Evolutionary conservation across 2,797 vertebrate species (phyloP).

Genomic region (Squalus acanthias): DNA sequence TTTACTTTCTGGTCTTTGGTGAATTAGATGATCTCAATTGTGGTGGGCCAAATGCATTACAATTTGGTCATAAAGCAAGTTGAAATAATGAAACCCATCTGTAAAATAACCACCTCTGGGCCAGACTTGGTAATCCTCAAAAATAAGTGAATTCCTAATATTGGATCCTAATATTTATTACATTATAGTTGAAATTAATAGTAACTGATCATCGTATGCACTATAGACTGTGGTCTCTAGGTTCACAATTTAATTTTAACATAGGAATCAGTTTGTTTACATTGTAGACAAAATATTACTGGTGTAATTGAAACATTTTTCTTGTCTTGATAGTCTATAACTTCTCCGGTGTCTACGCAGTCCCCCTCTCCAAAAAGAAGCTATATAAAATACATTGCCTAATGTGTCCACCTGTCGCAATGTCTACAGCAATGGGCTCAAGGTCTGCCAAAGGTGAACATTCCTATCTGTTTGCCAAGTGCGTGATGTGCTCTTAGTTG

Average conservation of each 20-base stretch:
- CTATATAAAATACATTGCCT: background rate
- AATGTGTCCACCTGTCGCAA: background rate
- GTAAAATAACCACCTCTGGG: background rate
- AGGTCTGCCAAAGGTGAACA: conserved; percentile 36
- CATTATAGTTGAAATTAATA: background rate
- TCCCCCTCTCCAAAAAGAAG: background rate
- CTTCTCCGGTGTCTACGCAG: background rate
- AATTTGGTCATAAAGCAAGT: background rate
- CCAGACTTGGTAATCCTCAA: background rate
- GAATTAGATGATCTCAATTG: background rate
- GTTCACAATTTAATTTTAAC: background rate
- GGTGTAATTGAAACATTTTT: background rate
- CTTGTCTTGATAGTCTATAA: background rate
- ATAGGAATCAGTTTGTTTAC: background rate
- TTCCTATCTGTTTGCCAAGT: conserved; percentile 25
- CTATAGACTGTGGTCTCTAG: too few species aligned
- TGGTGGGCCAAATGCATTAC: background rate
- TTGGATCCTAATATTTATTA: background rate
- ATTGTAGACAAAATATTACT: background rate
- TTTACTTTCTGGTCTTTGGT: background rate
- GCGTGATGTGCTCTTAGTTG: conserved; percentile 3
- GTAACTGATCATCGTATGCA: background rate
- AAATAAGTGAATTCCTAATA: background rate
- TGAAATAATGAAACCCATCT: background rate
- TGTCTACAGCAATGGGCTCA: background rate